These are phyloP conservation scores for Furnarius figulus DNA, from an alignment of 2,113 vertebrate genomes.

Conservation along the genomic window DNA sequence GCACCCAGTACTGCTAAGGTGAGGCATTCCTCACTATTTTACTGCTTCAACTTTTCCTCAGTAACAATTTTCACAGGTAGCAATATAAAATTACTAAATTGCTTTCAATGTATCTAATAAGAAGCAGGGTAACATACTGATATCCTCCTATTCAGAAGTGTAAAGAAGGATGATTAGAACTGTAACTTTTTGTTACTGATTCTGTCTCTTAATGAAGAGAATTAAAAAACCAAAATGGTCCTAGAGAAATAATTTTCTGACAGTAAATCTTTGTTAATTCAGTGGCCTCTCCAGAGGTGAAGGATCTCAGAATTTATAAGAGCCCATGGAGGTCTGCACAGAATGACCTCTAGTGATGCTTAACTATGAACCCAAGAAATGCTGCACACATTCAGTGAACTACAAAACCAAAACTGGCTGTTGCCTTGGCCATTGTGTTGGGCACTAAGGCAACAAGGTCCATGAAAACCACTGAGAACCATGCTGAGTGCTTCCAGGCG, in stretches of 20 bases:
- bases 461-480: not conserved
- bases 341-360: not conserved
- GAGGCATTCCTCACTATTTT: not conserved
- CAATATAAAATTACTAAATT: not conserved
- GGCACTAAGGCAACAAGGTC: not conserved
- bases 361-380: not conserved
- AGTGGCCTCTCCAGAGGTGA: not conserved
- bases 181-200: not conserved
- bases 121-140: not conserved
- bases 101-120: not conserved
- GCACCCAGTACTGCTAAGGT: not conserved
- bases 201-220: not conserved
- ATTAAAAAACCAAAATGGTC: not conserved
- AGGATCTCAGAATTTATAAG: not conserved
- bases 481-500: not conserved
- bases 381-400: not conserved
- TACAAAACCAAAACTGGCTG: not conserved
- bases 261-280: not conserved
- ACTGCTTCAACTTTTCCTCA: not conserved
- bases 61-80: not conserved
- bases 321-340: not conserved
- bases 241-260: not conserved
- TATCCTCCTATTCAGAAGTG: not conserved
- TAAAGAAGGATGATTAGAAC: not conserved
- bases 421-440: not conserved